Evolutionary conservation across 1,140 invertebrate species (phyloP).

Genomic region (Protaetia brevitarsis): DNA sequence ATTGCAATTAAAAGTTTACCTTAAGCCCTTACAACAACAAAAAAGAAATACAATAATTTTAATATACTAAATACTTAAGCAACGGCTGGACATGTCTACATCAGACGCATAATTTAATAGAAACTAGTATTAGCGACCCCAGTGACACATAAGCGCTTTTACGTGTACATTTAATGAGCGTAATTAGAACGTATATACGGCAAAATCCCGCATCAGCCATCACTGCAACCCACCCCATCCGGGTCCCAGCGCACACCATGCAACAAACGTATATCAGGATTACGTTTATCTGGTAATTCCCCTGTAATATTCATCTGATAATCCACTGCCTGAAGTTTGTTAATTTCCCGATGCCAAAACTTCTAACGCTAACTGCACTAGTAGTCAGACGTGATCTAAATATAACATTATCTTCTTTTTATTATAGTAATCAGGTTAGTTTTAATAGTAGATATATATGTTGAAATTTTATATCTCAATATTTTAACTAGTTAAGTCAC

Average conservation of each 20-base stretch:
- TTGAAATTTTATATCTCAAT: too few species aligned
- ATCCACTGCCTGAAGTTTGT: conserved; percentile 3
- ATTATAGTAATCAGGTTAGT: too few species aligned
- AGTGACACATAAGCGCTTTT: conserved; percentile 4
- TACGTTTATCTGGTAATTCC: conserved; percentile 17
- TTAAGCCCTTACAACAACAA: too few species aligned
- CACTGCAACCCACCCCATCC: background rate
- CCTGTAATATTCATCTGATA: conserved; percentile 12
- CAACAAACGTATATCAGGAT: conserved; percentile 15
- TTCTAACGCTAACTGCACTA: background rate
- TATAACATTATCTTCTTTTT: too few species aligned
- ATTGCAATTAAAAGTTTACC: too few species aligned
- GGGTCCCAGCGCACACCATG: background rate
- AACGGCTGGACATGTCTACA: too few species aligned
- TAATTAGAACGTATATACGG: conserved; percentile 6
- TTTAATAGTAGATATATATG: too few species aligned
- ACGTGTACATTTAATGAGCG: conserved; percentile 10
- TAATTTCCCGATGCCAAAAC: background rate
- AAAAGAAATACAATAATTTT: background rate
- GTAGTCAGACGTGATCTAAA: too few species aligned
- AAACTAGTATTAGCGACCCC: background rate
- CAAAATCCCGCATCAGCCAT: conserved; percentile 10
- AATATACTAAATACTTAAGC: background rate
- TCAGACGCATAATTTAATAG: background rate
- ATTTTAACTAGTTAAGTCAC: too few species aligned